phyloP scores from a whole-genome alignment of 2,113 vertebrate genomes.

The western clawed frog (Xenopus tropicalis) region DNA sequence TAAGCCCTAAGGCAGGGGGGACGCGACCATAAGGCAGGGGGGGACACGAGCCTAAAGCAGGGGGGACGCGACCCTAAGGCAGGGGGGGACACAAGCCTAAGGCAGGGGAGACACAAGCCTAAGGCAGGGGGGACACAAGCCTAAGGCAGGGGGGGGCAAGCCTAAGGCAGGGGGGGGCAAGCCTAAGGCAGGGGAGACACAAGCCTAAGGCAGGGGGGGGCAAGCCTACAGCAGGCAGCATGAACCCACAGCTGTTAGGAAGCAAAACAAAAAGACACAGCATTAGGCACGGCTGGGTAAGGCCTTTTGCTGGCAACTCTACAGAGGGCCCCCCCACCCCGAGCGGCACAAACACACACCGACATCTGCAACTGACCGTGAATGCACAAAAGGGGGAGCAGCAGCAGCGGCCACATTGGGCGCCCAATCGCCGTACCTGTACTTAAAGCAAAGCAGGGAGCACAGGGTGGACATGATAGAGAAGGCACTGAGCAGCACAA shows the following conservation, averaged over 20 bases:
- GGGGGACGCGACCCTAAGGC: too few species aligned
- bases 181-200: too few species aligned
- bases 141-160: too few species aligned
- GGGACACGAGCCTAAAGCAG: too few species aligned
- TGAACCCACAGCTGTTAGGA: too few species aligned
- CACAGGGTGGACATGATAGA: slow-evolving; percentile 81
- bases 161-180: too few species aligned
- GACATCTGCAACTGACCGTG: not conserved
- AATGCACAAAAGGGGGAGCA: not conserved
- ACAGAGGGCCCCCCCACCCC: slow-evolving; percentile 31
- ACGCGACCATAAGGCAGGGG: too few species aligned
- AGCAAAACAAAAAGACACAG: slow-evolving; percentile 22
- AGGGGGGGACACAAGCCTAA: too few species aligned
- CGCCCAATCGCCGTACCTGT: slow-evolving; percentile 67
- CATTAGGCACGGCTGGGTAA: slow-evolving; percentile 15
- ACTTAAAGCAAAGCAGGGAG: slow-evolving; percentile 83
- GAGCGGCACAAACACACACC: not conserved
- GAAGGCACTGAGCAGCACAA: slow-evolving; percentile 62
- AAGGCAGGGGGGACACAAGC: too few species aligned
- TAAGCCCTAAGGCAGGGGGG: too few species aligned
- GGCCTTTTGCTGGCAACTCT: slow-evolving; percentile 47
- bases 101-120: too few species aligned
- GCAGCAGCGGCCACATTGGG: too few species aligned
- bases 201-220: not conserved
- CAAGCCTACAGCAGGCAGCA: not conserved